These are phyloP conservation scores for Danaus chrysippus DNA, from an alignment of 2,888 invertebrate species.

Conservation along the genomic window DNA sequence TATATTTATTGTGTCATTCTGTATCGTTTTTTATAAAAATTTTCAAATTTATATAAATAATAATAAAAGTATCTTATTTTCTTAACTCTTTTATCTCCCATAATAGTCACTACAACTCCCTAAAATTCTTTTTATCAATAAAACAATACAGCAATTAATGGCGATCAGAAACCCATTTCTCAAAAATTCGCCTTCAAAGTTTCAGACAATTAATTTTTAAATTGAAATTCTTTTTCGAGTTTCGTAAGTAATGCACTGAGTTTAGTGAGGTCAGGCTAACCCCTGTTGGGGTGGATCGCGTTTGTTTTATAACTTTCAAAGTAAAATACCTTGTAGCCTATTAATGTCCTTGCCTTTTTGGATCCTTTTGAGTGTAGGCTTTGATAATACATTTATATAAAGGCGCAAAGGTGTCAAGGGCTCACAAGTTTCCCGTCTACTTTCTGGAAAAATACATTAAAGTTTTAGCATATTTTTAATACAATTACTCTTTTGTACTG, in stretches of 20 bases:
- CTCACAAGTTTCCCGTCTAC: neutral
- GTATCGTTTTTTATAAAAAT: too few relatives aligned
- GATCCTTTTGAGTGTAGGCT: conserved; percentile 18
- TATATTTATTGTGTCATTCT: too few relatives aligned
- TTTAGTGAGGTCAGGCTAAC: conserved; percentile 32
- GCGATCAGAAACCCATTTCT: conserved; percentile 36
- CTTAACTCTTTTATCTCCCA: too few relatives aligned
- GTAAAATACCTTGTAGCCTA: conserved; percentile 33
- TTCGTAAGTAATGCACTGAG: conserved; percentile 33
- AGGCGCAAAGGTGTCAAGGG: conserved; percentile 2
- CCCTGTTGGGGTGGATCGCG: conserved; percentile 27
- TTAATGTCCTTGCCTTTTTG: conserved; percentile 26
- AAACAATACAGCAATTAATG: conserved; percentile 8
- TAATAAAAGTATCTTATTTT: too few relatives aligned
- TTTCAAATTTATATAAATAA: too few relatives aligned
- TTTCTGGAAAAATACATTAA: neutral
- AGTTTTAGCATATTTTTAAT: neutral
- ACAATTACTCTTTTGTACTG: neutral
- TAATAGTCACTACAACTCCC: too few relatives aligned
- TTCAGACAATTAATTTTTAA: conserved; percentile 45
- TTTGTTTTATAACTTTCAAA: conserved; percentile 34
- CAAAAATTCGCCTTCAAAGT: conserved; percentile 43
- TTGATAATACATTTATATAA: conserved; percentile 8
- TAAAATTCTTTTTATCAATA: conserved; percentile 2
- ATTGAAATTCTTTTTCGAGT: conserved; percentile 40